These are phyloP conservation scores for Lochmaea capreae DNA, from an alignment of 2,888 invertebrate genomes.

Conservation along the genomic window DNA sequence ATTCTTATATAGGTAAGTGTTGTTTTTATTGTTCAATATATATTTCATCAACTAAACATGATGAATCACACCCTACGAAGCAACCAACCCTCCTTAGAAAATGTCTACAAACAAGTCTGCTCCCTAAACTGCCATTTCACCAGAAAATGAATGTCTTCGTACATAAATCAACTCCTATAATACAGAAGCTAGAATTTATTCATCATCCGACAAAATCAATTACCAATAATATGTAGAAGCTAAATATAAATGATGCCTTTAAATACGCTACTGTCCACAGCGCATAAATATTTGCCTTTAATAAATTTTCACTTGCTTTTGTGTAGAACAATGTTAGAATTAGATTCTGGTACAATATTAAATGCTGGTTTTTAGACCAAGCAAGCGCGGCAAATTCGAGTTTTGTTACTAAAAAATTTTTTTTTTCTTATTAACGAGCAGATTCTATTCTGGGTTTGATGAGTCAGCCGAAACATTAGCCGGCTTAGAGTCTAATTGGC, in stretches of 20 bases:
- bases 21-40: not conserved
- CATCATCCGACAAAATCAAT: slow-evolving; percentile 54
- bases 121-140: slow-evolving; percentile 45
- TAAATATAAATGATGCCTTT: slow-evolving; percentile 55
- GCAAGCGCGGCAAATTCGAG: not conserved
- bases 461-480: no score
- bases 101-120: slow-evolving; percentile 33
- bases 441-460: no score
- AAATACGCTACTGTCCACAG: slow-evolving; percentile 55
- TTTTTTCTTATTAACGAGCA: not conserved
- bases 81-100: not conserved
- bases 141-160: slow-evolving; percentile 46
- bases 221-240: slow-evolving; percentile 50
- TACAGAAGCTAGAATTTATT: slow-evolving; percentile 49
- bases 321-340: slow-evolving; percentile 45
- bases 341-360: slow-evolving; percentile 38
- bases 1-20: no score
- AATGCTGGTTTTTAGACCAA: slow-evolving; percentile 21
- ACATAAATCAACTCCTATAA: slow-evolving; percentile 48
- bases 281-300: slow-evolving; percentile 51
- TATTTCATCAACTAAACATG: not conserved
- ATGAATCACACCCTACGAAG: not conserved
- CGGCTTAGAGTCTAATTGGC: no score
- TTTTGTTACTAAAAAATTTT: not conserved
- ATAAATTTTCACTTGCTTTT: slow-evolving; percentile 49